Base-by-base conservation (phyloP, 1,140 invertebrate genomes). In the Macrocentrus cingulum region DNA sequence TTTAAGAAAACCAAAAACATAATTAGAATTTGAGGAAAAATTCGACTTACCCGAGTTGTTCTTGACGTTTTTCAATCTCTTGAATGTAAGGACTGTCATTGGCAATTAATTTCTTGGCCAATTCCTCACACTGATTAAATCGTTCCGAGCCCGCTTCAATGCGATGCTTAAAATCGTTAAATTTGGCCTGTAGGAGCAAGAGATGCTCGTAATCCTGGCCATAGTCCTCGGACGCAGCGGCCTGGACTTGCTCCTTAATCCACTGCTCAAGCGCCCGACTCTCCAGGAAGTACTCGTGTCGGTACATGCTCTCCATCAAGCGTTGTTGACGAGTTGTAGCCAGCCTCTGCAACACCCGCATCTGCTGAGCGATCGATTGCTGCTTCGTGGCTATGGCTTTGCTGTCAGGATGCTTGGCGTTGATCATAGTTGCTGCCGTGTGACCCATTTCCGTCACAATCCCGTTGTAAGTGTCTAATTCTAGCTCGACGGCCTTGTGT, bases 151-250 rank as follows among this genome's bases (percentile, higher is more conserved):
- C 95, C 25, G 91, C 88, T 69, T 97, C 93, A 13, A 98, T 90
- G 50, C 89, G 84, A 66, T 95, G 91, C 64, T 95, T 95, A 49
- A 98, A 89, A 72, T 98, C 95, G 64, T 97, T 94, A 79, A 98
- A 99, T 81, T 97, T 98, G 19, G 89, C 89, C 69, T 93, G 88
- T 15, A 98, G 73, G 25, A 92, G 81, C 78, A 95, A 77, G 20
- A 98, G 77, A 81, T 99, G 96, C 75, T 99, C 97, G 73, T 95
- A 98, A 81, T 99, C 96, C 73, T 94, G 91, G 4, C 96, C 96
- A 77, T 95, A 98, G 74, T 99, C 97, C 71, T 99, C 95, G 29
- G 90, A 94, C 2, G 88, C 88, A 5, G 95, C 95, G 0, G 88
- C 87, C 63, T 91, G 88, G 75, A 94, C 87, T 74, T 98, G 94